Evolutionary conservation across 2,113 vertebrate species (phyloP).

Genomic region (Daphoenositta chrysoptera): DNA sequence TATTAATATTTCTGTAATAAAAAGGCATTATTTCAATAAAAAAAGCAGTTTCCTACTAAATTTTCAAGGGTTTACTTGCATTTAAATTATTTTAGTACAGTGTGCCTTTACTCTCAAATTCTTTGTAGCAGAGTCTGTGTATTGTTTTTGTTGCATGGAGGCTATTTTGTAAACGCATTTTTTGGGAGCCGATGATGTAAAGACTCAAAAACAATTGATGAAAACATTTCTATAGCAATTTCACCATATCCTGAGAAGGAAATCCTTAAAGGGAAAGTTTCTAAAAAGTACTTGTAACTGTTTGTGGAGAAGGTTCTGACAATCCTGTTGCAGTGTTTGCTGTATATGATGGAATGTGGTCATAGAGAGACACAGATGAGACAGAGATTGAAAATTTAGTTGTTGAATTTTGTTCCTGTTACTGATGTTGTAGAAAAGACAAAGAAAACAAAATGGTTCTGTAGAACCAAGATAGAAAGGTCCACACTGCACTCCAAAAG

Average conservation of each 20-base stretch:
- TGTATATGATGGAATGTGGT: background rate
- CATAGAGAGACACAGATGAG: background rate
- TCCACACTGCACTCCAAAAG: background rate
- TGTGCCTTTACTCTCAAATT: conserved; percentile 12
- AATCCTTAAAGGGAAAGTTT: background rate
- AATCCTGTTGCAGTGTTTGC: background rate
- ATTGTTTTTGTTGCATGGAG: conserved; percentile 24
- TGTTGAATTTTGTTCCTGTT: background rate
- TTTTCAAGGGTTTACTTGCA: conserved; percentile 43
- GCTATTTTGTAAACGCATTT: background rate
- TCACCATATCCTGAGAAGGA: background rate
- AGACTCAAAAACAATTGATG: background rate
- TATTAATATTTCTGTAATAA: conserved; percentile 69
- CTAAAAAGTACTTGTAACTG: background rate
- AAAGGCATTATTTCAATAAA: conserved; percentile 73
- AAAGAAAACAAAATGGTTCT: background rate
- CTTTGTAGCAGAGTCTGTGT: background rate
- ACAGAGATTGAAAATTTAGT: background rate
- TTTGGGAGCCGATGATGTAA: conserved; percentile 7
- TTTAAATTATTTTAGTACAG: conserved; percentile 33
- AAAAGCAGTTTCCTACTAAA: conserved; percentile 42
- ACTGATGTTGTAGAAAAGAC: background rate
- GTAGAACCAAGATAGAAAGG: background rate
- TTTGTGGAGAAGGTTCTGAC: background rate
- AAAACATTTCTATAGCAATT: background rate